Base-by-base conservation (phyloP, 2,888 invertebrate genomes). In the Carcina quercana region DNA sequence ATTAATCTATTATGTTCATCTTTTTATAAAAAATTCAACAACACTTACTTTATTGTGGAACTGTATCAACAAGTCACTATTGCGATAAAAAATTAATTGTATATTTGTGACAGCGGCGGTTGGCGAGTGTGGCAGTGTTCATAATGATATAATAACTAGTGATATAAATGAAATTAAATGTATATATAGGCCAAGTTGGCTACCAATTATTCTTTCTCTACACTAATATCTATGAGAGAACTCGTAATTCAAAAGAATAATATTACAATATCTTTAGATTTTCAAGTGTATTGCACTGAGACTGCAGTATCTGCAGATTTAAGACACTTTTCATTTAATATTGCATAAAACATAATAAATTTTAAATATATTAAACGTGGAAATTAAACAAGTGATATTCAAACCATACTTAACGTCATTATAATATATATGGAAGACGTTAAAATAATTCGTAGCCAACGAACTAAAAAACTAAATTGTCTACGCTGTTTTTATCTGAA, bases 391-490 rank as follows among this genome's bases (percentile, higher is more conserved):
- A 31, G 34, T 44, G 35, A 42, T 37, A 51, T n/a, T n/a, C 47
- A 44, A 48, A 49, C 41, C 33, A 38, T 43, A 43, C 38, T 39
- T 36, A 40, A 42, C 43, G 43, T 42, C 37, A 40, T 31, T 41
- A 38, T 49, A 41, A 42, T 35, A 30, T 46, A 50, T 65, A 71
- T 82, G 82, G 82, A 83, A 83, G 82, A 83, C 82, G 59, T 64
- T 58, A 61, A 75, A 80, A 80, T 82, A 82, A 83, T 82, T 80
- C 70, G 82, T 82, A 83, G 80, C 82, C 82, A 83, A 83, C 82
- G 59, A 55, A 56, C 56, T 67, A 68, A 52, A 48, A 63, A 72
- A 69, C 60, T 64, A 65, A 68, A 68, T 41, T 40, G 45, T 58
- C 65, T 68, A 71, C 68, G 61, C 68, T 68, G 69, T 50, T 53